phyloP scores from a whole-genome alignment of 2,797 vertebrate species.

The Diceros bicornis region DNA sequence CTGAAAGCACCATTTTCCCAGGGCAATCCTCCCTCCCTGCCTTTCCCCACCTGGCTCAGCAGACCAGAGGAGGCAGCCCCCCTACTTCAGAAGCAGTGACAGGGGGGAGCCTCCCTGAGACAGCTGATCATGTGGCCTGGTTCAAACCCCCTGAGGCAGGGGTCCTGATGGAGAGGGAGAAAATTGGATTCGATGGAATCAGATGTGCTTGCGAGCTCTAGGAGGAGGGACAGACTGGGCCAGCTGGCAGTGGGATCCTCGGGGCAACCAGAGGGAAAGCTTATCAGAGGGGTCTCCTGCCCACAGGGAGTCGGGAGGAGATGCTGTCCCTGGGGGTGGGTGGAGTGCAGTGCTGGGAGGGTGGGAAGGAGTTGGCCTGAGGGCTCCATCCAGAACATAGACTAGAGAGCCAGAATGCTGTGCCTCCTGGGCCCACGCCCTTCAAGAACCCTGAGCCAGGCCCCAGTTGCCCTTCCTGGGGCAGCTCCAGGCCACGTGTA shows the following conservation, averaged over 20 bases:
- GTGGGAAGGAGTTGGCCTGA: background rate
- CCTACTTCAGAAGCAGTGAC: background rate
- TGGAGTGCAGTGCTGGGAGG: no score
- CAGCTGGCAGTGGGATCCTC: background rate
- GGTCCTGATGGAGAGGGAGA: conserved; percentile 56
- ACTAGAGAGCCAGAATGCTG: background rate
- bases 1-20: conserved; percentile 61
- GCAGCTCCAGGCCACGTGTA: background rate
- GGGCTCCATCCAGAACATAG: background rate
- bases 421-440: background rate
- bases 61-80: background rate
- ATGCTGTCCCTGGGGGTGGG: background rate
- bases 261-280: background rate
- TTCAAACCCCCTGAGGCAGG: background rate
- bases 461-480: background rate
- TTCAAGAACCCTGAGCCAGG: background rate
- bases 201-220: background rate
- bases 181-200: conserved; percentile 26
- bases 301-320: background rate
- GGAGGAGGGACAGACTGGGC: background rate
- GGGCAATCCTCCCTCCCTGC: background rate
- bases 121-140: background rate
- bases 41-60: conserved; percentile 58
- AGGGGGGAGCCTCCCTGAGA: background rate
- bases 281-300: background rate